Conservation (phyloP, 2,888 invertebrate species). For the Amphipoea lucens region DNA sequence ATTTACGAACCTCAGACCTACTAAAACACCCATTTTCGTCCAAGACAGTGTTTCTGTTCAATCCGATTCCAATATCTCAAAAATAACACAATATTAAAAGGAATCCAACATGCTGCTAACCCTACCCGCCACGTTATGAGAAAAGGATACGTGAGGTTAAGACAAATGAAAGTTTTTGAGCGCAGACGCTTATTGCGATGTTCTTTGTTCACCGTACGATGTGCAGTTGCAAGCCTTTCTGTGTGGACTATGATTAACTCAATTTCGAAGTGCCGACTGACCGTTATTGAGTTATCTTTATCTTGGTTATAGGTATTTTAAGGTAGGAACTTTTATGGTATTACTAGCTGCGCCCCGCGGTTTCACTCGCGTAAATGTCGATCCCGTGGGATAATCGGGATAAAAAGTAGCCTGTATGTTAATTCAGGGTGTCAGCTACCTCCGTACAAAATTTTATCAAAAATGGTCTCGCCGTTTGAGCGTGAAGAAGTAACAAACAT, state of each 20-base stretch:
- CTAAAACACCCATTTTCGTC: neutral
- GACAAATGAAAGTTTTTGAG: constrained; percentile 70
- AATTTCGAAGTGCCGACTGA: constrained; percentile 21
- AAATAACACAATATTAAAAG: constrained; percentile 45
- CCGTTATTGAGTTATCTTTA: constrained; percentile 6
- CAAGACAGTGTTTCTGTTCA: neutral
- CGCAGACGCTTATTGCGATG: constrained; percentile 61
- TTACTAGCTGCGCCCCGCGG: too few relatives aligned
- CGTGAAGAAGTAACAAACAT: too few relatives aligned
- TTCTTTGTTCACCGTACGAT: constrained; percentile 27
- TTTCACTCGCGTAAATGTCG: too few relatives aligned
- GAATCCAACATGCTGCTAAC: constrained; percentile 27
- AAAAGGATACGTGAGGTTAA: constrained; percentile 71
- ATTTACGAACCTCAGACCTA: neutral
- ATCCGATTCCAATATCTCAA: constrained; percentile 31
- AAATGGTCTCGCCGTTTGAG: too few relatives aligned
- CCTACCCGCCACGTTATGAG: constrained; percentile 56
- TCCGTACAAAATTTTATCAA: too few relatives aligned
- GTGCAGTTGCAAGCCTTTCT: constrained; percentile 31
- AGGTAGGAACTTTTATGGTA: neutral
- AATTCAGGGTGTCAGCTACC: too few relatives aligned
- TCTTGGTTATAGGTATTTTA: neutral
- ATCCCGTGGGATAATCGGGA: too few relatives aligned
- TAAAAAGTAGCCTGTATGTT: too few relatives aligned
- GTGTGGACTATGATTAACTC: constrained; percentile 22